A percentile compares a stretch with the other conserved stretches of the same genome.
These are phyloP conservation scores for Pteronotus mesoamericanus DNA, from an alignment of 2,797 vertebrate species.

Conservation along the genomic window DNA sequence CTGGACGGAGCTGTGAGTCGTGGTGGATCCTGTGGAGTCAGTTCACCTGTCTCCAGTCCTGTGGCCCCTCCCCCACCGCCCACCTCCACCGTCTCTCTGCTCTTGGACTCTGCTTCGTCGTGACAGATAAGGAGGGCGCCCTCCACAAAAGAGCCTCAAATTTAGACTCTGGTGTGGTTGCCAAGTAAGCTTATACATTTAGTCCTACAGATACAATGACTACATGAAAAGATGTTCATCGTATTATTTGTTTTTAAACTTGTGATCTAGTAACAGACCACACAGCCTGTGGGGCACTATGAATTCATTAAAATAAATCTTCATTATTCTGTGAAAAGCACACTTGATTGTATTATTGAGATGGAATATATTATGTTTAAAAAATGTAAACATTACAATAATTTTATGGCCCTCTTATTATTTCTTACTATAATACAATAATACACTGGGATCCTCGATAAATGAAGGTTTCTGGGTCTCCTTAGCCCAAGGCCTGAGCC, in stretches of 20 bases:
- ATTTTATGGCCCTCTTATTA: background rate
- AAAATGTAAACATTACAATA: background rate
- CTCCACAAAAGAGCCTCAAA: background rate
- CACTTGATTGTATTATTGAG: background rate
- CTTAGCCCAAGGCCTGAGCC: background rate
- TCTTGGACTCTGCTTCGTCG: background rate
- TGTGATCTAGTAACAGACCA: background rate
- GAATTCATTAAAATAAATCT: background rate
- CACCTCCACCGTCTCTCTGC: background rate
- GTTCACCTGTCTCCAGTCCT: background rate
- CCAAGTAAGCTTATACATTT: background rate
- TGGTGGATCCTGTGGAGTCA: background rate
- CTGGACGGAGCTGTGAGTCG: background rate
- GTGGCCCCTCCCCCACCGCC: no score
- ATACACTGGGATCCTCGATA: background rate
- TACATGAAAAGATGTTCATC: background rate
- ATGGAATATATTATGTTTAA: background rate
- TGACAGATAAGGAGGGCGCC: background rate
- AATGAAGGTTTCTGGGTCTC: background rate
- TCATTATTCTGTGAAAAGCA: background rate
- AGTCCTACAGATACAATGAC: background rate
- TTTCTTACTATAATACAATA: background rate
- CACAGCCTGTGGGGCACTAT: background rate
- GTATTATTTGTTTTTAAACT: background rate
- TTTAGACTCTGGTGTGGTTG: background rate